Conservation (phyloP, 1,140 invertebrate species). For the Cardiocondyla obscurior region DNA sequence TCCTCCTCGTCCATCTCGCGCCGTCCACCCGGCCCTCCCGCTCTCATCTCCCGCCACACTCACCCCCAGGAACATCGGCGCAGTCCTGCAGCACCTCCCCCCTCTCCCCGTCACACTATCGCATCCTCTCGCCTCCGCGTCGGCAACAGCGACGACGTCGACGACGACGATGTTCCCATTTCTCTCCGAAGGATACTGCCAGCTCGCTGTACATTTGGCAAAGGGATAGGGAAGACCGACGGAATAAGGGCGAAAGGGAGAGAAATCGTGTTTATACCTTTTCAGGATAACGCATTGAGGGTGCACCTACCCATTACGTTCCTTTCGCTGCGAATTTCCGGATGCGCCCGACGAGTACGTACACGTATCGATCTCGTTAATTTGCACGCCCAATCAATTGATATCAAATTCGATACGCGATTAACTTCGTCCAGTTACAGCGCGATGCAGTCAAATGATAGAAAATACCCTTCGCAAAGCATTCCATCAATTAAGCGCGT, state of each 20-base stretch:
- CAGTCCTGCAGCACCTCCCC: slow-evolving; percentile 33
- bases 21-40: slow-evolving; percentile 42
- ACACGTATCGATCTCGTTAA: neutral
- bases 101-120: slow-evolving; percentile 1
- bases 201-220: neutral
- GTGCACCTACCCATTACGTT: neutral
- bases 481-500: neutral
- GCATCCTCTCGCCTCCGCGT: slow-evolving; percentile 18
- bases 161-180: slow-evolving; percentile 50
- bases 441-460: neutral
- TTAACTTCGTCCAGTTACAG: neutral
- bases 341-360: neutral
- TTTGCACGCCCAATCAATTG: neutral
- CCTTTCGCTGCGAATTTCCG: neutral
- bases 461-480: neutral
- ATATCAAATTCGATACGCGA: neutral
- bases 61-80: slow-evolving; percentile 49
- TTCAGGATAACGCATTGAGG: slow-evolving; percentile 13
- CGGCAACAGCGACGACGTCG: slow-evolving; percentile 35
- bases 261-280: slow-evolving; percentile 27
- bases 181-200: slow-evolving; percentile 28
- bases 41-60: slow-evolving; percentile 21
- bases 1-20: slow-evolving; percentile 40
- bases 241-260: neutral
- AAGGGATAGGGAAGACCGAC: neutral